Percentiles rank a stretch among this genome's conserved stretches.
Evolutionary conservation across 2,888 invertebrate genomes (phyloP).

Genomic region (Diploptera punctata): DNA sequence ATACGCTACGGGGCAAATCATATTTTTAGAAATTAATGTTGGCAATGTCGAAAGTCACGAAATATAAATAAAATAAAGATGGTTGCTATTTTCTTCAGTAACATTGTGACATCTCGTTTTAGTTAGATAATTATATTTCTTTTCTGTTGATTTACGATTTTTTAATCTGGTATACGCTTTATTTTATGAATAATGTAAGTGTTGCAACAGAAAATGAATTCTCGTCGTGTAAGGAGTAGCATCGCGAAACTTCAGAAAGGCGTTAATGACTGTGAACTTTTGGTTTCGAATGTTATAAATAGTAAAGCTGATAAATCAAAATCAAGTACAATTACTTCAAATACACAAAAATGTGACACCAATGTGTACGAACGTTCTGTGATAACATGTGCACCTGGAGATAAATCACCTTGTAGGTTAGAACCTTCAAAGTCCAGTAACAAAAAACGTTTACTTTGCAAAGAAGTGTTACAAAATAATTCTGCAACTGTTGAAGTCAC

Average conservation of each 20-base stretch:
- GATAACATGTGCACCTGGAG: not conserved
- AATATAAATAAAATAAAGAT: no score
- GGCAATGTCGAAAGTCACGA: no score
- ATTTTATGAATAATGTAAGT: no score
- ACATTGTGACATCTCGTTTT: no score
- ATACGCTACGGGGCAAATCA: no score
- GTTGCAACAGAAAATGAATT: slow-evolving; percentile 9
- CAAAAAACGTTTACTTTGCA: not conserved
- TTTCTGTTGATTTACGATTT: no score
- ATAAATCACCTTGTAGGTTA: not conserved
- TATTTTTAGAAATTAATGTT: no score
- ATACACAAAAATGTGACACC: not conserved
- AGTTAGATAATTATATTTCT: no score
- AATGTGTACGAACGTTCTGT: not conserved
- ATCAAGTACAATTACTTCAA: no score
- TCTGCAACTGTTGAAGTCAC: slow-evolving; percentile 14
- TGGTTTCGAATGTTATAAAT: not conserved
- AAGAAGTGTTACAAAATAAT: slow-evolving; percentile 21
- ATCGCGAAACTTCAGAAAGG: not conserved
- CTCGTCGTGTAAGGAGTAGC: slow-evolving; percentile 7
- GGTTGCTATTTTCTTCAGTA: no score
- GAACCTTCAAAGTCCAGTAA: not conserved
- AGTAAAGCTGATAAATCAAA: slow-evolving; percentile 1
- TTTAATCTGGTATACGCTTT: no score
- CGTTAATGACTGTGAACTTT: not conserved